Base-by-base conservation (phyloP, 1,140 invertebrate species). In the Melanaphis sacchari region DNA sequence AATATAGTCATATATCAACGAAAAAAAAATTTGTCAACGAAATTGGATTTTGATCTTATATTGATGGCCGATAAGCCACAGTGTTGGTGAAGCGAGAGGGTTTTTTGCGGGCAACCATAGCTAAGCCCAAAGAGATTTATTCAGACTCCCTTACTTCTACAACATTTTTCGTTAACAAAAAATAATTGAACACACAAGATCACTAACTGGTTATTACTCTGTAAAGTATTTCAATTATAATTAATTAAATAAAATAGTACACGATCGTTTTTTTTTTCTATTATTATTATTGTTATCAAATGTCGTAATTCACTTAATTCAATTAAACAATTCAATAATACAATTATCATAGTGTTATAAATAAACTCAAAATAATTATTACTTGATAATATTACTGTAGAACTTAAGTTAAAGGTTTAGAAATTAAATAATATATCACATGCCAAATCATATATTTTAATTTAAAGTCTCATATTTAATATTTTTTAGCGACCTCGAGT, bases 31-130 rank as follows among this genome's bases (percentile, higher is more conserved):
- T 92, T 92, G 91, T 92, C 66, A 49, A 82, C 66, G n/a, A 92
- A 92, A 92, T 92, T 92, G 91, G 91, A 92, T 92, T 92, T 81
- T 49, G 76, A 81, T 82, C n/a, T 92, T 82, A n/a, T 82, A 92
- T 92, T 82, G 91, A 92, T 82, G 43, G n/a, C 43, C 41, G 76
- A 92, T 92, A 92, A 92, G 76, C 91, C 66, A 82, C 46, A 82
- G 66, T 82, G n/a, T 36, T 22, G 40, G n/a, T 81, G 76, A 15
- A 92, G 41, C 26, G 26, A 6, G 40, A 43, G 4, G n/a, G 90
- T 36, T 76, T 91, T 91, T 91, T 89, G 88, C 21, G n/a, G 31
- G 6, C 36, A 46, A 7, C 40, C 24, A 46, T 46, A 18, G 59
- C 40, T 92, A 92, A 92, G 41, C 41, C 91, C 41, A 38, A 49